phyloP scores from a whole-genome alignment of 2,113 vertebrate genomes.

The Thamnophis sirtalis region DNA sequence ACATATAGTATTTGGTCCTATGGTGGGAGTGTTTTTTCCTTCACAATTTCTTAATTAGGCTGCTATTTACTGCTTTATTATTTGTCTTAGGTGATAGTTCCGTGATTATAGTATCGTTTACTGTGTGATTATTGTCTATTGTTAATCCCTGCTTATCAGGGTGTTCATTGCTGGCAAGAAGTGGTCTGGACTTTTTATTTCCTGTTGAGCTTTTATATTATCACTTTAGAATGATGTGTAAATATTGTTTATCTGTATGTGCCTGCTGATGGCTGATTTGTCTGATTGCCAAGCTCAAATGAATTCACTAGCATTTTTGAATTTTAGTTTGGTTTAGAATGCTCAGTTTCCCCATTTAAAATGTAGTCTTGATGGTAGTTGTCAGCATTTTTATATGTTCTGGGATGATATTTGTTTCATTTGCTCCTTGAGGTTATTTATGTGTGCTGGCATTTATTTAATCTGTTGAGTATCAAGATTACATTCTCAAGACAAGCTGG shows the following conservation, averaged over 20 bases:
- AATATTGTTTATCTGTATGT: neutral
- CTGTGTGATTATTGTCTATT: neutral
- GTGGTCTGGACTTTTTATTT: neutral
- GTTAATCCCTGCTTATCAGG: neutral
- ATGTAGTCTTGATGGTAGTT: neutral
- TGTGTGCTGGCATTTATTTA: neutral
- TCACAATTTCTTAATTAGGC: neutral
- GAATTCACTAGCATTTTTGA: neutral
- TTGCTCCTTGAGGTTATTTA: neutral
- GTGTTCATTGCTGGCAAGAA: neutral
- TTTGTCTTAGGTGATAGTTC: neutral
- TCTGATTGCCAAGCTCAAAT: neutral
- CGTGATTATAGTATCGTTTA: neutral
- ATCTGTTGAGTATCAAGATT: neutral
- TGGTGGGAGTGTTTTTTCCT: neutral
- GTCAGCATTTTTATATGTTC: neutral
- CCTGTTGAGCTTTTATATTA: neutral
- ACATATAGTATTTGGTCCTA: neutral
- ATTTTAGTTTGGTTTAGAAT: neutral
- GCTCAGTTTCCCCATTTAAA: neutral
- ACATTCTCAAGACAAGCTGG: neutral
- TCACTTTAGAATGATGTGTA: neutral
- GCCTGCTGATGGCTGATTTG: neutral
- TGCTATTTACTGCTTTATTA: neutral
- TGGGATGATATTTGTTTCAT: neutral